phyloP scores from a whole-genome alignment of 2,797 vertebrate species.

The Sphenopsis melanotis region DNA sequence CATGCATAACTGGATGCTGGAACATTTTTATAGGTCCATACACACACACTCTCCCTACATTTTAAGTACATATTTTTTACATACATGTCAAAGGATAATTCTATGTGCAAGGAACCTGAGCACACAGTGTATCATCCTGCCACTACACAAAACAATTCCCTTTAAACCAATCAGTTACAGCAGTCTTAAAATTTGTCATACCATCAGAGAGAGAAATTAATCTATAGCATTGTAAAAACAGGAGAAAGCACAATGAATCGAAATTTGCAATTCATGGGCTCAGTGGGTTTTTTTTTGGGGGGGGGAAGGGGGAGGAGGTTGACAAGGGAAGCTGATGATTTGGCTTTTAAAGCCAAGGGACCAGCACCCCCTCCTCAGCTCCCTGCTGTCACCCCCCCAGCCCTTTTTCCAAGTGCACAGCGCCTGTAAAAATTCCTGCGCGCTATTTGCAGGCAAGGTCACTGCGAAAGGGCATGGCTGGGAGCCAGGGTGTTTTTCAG shows the following conservation, averaged over 20 bases:
- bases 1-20: background rate
- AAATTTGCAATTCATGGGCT: background rate
- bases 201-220: conserved; percentile 1
- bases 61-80: background rate
- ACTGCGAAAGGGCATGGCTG: conserved; percentile 79
- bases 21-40: background rate
- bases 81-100: background rate
- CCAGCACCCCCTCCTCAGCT: background rate
- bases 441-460: conserved; percentile 85
- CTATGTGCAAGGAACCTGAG: background rate
- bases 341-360: background rate
- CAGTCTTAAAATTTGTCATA: background rate
- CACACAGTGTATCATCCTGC: background rate
- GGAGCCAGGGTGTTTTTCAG: conserved; percentile 76
- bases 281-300: background rate
- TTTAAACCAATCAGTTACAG: background rate
- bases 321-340: background rate
- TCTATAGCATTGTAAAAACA: background rate
- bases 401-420: conserved; percentile 37
- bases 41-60: background rate
- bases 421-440: conserved; percentile 72
- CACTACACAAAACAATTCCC: background rate
- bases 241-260: background rate
- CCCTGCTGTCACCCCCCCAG: background rate
- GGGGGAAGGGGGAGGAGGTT: background rate